Conservation (phyloP, 2,113 vertebrate genomes). For the Geococcyx californianus region DNA sequence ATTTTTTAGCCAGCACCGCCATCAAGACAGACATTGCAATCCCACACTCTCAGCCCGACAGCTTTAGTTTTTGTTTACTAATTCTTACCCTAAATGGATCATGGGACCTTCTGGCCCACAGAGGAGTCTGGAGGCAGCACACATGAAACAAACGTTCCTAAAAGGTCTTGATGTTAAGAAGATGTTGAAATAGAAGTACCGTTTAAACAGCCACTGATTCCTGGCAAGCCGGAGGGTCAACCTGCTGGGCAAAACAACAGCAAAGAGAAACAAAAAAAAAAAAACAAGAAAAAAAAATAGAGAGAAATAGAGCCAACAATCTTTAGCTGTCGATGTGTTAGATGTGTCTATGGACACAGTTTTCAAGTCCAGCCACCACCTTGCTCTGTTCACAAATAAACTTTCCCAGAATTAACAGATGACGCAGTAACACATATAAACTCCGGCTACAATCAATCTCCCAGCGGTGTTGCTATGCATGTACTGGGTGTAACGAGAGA, state of each 20-base stretch:
- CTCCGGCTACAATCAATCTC: background rate
- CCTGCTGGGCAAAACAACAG: slow-evolving; percentile 54
- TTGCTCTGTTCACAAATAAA: background rate
- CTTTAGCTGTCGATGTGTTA: background rate
- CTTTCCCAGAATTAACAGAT: background rate
- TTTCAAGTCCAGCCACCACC: background rate
- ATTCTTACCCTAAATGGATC: slow-evolving; percentile 55
- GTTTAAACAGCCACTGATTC: slow-evolving; percentile 61
- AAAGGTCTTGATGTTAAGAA: slow-evolving; percentile 62
- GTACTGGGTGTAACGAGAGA: background rate
- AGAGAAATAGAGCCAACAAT: background rate
- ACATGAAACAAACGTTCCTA: slow-evolving; percentile 30
- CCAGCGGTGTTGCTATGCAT: fast-evolving
- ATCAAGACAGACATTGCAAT: background rate
- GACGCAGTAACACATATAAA: background rate
- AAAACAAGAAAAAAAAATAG: background rate
- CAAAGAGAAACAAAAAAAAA: background rate
- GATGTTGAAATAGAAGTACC: slow-evolving; percentile 39
- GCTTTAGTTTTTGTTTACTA: background rate
- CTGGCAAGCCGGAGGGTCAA: slow-evolving; percentile 20
- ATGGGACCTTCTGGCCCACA: slow-evolving; percentile 58
- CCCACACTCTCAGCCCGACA: background rate
- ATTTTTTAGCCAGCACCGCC: background rate
- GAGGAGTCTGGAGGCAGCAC: slow-evolving; percentile 48
- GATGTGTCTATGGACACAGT: background rate